Base-by-base conservation (phyloP, 1,140 invertebrate species). In the Agraylea sexmaculata region DNA sequence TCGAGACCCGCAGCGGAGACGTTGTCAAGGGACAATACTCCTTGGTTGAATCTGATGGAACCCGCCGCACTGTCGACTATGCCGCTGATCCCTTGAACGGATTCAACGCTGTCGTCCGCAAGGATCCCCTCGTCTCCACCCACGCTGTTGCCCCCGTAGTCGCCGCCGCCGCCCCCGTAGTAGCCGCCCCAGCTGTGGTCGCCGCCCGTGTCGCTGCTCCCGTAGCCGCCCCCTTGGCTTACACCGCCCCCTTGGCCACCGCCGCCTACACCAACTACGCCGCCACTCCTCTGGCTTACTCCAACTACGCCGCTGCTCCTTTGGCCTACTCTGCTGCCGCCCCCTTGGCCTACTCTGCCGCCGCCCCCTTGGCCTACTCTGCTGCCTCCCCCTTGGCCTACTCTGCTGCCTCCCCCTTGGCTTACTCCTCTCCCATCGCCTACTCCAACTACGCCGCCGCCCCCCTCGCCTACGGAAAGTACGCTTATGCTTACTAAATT, bases 1-100 rank as follows among this genome's bases (percentile, higher is more conserved):
- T 64, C 41, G 73, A 76, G 53, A 68, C 69, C 46, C 66, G 74
- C 13, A 62, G 71, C 44, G 73, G 74, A n/a, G 73, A 75, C 46
- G 50, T 72, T 6, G 73, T 75, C 11, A 68, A 69, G 46, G 74
- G 74, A 16, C 64, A 63, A 33, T 75, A 75, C 51, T 71, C 69
- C 0, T 52, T 74, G 11, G 62, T 72, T 11, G 72, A 74, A 23
- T 60, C 74, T 19, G 73, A 75, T 40, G 72, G 73, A 16, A 71
- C 68, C 2, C 58, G 68, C 20, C 69, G 73, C 20, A 60, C 64
- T 5, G 73, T 74, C 1, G 69, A 72, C 50, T 75, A 72, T 52
- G 61, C 69, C 12, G 69, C 71, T 13, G 72, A 74, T 54, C 57
- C 72, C 15, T 57, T 75, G 27, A 75, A 75, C 43, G 75, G 75